phyloP scores from a whole-genome alignment of 2,113 vertebrate species.

The Bambusicola thoracicus region DNA sequence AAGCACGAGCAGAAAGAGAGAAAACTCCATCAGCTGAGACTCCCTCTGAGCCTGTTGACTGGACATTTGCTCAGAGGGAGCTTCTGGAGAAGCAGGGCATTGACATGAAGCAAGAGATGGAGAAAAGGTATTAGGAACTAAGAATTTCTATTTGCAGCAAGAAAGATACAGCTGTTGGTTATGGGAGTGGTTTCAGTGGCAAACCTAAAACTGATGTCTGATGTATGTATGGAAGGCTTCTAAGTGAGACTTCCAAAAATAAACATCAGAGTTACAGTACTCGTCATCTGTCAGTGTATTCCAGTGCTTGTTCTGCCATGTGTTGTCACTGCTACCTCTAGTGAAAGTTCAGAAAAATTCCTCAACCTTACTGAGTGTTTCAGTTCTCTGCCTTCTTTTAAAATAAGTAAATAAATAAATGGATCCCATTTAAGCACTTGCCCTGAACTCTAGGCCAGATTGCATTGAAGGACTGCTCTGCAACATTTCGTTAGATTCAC shows the following conservation, averaged over 20 bases:
- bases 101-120: conserved; percentile 99
- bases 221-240: not conserved
- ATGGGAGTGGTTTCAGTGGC: not conserved
- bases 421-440: not conserved
- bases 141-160: not conserved
- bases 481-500: not conserved
- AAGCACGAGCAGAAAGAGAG: conserved; percentile 95
- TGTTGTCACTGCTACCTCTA: not conserved
- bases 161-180: not conserved
- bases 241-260: not conserved
- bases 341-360: not conserved
- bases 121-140: conserved; percentile 87
- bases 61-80: conserved; percentile 98
- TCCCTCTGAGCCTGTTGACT: conserved; percentile 98
- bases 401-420: not conserved
- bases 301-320: not conserved
- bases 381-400: not conserved
- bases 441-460: rapidly evolving
- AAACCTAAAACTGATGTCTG: not conserved
- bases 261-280: not conserved
- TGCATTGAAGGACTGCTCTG: not conserved
- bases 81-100: conserved; percentile 98
- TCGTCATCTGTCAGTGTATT: not conserved
- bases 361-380: not conserved
- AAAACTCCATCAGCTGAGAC: conserved; percentile 97